Percentiles rank a stretch among this genome's conserved stretches.
Evolutionary conservation across 2,113 vertebrate genomes (phyloP).

Genomic region (Spermophilus dauricus): DNA sequence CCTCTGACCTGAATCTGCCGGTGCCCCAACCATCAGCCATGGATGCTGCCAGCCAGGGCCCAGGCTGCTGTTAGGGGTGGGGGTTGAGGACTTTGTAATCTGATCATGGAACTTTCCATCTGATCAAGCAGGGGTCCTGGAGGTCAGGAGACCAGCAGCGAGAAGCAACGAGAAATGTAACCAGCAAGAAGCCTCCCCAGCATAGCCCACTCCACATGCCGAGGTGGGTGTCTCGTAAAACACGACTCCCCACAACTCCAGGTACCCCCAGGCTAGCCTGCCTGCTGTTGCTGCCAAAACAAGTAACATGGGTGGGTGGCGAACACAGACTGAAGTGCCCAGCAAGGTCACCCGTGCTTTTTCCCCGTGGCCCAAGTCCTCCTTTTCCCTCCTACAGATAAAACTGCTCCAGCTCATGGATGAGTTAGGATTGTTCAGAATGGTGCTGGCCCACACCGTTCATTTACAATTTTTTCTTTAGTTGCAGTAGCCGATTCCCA

Average conservation of each 20-base stretch:
- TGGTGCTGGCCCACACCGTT: neutral
- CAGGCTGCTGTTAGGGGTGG: neutral
- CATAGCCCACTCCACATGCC: neutral
- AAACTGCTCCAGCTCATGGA: neutral
- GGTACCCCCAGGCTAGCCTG: neutral
- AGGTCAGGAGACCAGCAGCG: neutral
- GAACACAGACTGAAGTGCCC: neutral
- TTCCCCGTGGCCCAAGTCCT: too few relatives aligned
- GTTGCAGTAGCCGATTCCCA: neutral
- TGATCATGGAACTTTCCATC: neutral
- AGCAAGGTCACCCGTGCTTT: neutral
- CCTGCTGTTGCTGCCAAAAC: neutral
- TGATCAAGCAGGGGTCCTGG: neutral
- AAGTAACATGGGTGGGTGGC: neutral
- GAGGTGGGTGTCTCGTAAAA: neutral
- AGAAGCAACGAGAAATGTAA: neutral
- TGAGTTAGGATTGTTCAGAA: neutral
- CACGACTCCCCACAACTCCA: too few relatives aligned
- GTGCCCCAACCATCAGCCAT: neutral
- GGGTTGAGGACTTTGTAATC: neutral
- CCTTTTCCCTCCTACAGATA: neutral
- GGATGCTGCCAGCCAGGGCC: neutral
- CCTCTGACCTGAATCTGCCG: slow-evolving; percentile 68
- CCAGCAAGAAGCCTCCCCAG: neutral
- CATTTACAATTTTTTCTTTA: neutral